Percentiles rank a stretch among this genome's conserved stretches.
These are phyloP conservation scores for Psammodynastes pulverulentus DNA, from an alignment of 2,113 vertebrate species.

Conservation along the genomic window DNA sequence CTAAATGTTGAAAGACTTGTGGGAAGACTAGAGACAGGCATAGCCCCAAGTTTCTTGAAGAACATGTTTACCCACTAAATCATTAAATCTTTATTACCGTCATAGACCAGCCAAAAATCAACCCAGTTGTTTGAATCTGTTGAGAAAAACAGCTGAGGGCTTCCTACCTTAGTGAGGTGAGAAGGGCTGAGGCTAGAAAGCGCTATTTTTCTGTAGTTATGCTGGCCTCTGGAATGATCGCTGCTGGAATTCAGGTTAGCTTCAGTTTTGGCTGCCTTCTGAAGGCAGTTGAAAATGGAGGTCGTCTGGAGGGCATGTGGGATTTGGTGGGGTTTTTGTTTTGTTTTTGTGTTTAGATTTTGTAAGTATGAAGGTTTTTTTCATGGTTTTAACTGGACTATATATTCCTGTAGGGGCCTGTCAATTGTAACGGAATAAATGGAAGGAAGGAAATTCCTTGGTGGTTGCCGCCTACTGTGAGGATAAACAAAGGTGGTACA, in stretches of 20 bases:
- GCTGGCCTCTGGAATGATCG: background rate
- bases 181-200: background rate
- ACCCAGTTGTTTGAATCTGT: background rate
- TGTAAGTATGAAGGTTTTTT: background rate
- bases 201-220: background rate
- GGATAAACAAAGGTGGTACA: background rate
- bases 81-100: background rate
- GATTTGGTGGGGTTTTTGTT: background rate
- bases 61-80: background rate
- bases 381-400: background rate
- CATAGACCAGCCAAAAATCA: background rate
- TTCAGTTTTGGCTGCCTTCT: background rate
- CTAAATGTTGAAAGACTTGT: background rate
- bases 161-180: background rate
- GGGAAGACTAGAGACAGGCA: background rate
- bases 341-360: background rate
- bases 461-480: background rate
- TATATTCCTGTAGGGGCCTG: background rate
- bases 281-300: background rate
- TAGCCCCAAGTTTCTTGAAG: background rate
- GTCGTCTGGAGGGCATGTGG: background rate
- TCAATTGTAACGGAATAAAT: background rate
- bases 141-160: background rate
- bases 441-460: background rate
- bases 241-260: background rate